Percentiles rank a stretch among this genome's conserved stretches.
These are phyloP conservation scores for Drosophila kanekoi DNA, from an alignment of 2,888 invertebrate species.

Conservation along the genomic window DNA sequence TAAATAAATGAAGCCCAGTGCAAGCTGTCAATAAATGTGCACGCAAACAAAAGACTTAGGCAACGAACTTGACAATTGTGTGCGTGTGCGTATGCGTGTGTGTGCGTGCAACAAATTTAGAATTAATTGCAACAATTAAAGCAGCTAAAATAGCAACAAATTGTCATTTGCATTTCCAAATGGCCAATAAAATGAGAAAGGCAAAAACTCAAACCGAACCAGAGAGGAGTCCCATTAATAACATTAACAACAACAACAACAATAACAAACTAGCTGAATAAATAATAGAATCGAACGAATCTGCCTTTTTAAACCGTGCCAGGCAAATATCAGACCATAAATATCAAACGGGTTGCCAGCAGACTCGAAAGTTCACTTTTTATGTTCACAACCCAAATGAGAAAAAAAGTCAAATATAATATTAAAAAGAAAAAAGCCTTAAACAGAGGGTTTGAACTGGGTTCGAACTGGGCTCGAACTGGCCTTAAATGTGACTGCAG, in stretches of 20 bases:
- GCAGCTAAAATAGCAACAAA: conserved; percentile 37
- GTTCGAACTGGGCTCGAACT: background rate
- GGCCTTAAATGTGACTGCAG: conserved; percentile 9
- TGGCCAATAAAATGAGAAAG: conserved; percentile 67
- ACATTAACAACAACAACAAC: conserved; percentile 46
- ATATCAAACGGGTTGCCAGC: conserved; percentile 72
- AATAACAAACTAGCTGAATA: conserved; percentile 64
- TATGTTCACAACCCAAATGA: conserved; percentile 26
- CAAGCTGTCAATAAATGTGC: conserved; percentile 22
- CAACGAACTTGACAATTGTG: conserved; percentile 61
- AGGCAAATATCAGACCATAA: conserved; percentile 69
- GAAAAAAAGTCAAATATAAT: conserved; percentile 16
- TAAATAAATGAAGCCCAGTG: conserved; percentile 39
- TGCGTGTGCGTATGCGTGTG: conserved; percentile 14
- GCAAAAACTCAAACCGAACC: conserved; percentile 48
- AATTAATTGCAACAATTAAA: conserved; percentile 72
- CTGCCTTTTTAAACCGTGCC: conserved; percentile 48
- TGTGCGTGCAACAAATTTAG: conserved; percentile 52
- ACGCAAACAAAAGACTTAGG: conserved; percentile 72
- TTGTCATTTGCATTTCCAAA: conserved; percentile 50
- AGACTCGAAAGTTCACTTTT: conserved; percentile 79
- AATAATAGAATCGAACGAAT: conserved; percentile 61
- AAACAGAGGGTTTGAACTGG: conserved; percentile 8
- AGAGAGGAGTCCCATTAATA: conserved; percentile 58
- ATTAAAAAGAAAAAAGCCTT: conserved; percentile 28